Evolutionary conservation across 1,140 invertebrate genomes (phyloP).

Genomic region (Penaeus vannamei): DNA sequence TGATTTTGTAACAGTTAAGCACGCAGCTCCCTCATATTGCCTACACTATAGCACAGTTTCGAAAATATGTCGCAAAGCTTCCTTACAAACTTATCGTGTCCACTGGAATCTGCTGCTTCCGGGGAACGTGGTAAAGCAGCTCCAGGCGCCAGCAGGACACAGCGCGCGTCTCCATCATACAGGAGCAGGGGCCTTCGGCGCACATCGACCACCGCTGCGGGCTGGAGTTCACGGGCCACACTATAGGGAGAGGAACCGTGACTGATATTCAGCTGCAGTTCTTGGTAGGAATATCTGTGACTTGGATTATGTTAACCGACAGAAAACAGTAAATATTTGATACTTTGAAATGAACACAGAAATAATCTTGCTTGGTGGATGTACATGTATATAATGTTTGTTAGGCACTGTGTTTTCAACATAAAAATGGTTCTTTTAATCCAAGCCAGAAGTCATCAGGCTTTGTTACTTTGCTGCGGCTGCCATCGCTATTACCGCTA

Average conservation of each 20-base stretch:
- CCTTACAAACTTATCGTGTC: constrained; percentile 61
- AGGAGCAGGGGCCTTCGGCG: constrained; percentile 65
- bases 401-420: neutral
- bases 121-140: constrained; percentile 53
- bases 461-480: neutral
- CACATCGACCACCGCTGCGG: constrained; percentile 63
- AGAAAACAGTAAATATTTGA: neutral
- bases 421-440: neutral
- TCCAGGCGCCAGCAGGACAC: constrained; percentile 67
- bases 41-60: neutral
- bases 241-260: constrained; percentile 7
- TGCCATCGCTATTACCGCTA: too few species aligned
- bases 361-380: neutral
- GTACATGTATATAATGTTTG: neutral
- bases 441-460: neutral
- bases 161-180: constrained; percentile 57
- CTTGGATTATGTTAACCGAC: too few species aligned
- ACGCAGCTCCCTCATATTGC: neutral
- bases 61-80: neutral
- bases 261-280: neutral
- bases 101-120: constrained; percentile 66
- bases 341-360: neutral
- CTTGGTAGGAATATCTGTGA: too few species aligned
- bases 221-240: constrained; percentile 63
- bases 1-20: neutral